Evolutionary conservation across 1,140 invertebrate species (phyloP).

Genomic region (Eumeta japonica): DNA sequence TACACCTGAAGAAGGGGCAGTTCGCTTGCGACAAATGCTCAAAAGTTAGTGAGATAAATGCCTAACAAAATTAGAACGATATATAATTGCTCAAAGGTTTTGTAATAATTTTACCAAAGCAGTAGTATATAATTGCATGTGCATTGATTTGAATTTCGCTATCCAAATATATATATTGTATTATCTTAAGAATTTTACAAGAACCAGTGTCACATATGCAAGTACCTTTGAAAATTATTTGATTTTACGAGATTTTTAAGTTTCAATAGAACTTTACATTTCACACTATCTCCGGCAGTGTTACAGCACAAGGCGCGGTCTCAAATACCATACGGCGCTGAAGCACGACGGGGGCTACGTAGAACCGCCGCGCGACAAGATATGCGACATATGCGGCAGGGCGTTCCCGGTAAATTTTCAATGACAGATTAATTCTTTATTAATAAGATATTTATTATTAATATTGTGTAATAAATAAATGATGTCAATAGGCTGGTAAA

Average conservation of each 20-base stretch:
- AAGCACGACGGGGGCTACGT: neutral
- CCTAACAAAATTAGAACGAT: neutral
- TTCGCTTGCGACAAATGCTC: neutral
- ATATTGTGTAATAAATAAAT: too few relatives aligned
- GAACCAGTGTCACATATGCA: neutral
- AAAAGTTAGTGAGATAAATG: neutral
- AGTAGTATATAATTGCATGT: too few relatives aligned
- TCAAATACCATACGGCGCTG: neutral
- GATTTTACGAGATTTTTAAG: neutral
- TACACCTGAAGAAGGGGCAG: neutral
- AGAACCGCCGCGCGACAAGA: neutral
- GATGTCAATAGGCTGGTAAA: too few relatives aligned
- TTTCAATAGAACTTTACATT: neutral
- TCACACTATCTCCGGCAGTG: neutral
- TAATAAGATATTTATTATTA: too few relatives aligned
- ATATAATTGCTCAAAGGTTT: neutral
- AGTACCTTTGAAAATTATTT: neutral
- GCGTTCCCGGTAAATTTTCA: neutral
- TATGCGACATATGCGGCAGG: slow-evolving; percentile 1
- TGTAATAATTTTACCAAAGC: too few relatives aligned
- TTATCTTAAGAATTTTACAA: neutral
- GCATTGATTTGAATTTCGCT: too few relatives aligned
- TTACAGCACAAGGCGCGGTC: neutral
- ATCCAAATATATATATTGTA: neutral
- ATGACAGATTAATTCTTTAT: neutral